phyloP scores from a whole-genome alignment of 2,113 vertebrate species.

The Perca flavescens region DNA sequence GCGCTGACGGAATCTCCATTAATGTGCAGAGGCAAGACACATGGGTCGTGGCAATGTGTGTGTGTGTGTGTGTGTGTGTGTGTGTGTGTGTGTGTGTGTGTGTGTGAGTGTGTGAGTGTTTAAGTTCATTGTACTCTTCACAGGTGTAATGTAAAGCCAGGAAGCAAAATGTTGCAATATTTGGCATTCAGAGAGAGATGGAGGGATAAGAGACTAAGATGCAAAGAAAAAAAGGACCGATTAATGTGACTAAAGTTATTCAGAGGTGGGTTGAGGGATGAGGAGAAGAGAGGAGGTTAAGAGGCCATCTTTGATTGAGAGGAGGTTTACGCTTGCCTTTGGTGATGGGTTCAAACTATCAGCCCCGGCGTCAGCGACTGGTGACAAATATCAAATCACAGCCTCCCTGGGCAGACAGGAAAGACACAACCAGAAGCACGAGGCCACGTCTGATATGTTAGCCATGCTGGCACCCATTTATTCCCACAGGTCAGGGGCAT shows the following conservation, averaged over 20 bases:
- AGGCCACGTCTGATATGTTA: conserved; percentile 22
- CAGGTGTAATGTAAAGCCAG: conserved; percentile 27
- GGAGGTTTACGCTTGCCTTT: neutral
- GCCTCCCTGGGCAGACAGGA: conserved; percentile 21
- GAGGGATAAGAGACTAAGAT: neutral
- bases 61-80: conserved; percentile 1
- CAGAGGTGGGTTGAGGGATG: neutral
- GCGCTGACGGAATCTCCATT: conserved; percentile 58
- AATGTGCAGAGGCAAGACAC: conserved; percentile 36
- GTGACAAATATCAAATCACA: conserved; percentile 39
- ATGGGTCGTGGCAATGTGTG: conserved; percentile 10
- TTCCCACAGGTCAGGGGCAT: conserved; percentile 32
- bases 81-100: neutral
- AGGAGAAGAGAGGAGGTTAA: conserved; percentile 34
- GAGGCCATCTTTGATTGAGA: conserved; percentile 33
- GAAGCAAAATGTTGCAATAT: neutral
- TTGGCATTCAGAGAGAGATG: conserved; percentile 4
- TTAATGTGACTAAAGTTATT: conserved; percentile 8
- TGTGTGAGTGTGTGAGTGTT: neutral
- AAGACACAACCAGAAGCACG: conserved; percentile 1
- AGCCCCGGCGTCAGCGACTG: conserved; percentile 3
- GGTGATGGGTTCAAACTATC: conserved; percentile 49
- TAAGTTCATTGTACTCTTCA: conserved; percentile 4
- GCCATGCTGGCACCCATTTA: conserved; percentile 15
- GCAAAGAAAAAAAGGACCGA: neutral